These are phyloP conservation scores for Neogobius melanostomus DNA, from an alignment of 2,113 vertebrate genomes.

Conservation along the genomic window DNA sequence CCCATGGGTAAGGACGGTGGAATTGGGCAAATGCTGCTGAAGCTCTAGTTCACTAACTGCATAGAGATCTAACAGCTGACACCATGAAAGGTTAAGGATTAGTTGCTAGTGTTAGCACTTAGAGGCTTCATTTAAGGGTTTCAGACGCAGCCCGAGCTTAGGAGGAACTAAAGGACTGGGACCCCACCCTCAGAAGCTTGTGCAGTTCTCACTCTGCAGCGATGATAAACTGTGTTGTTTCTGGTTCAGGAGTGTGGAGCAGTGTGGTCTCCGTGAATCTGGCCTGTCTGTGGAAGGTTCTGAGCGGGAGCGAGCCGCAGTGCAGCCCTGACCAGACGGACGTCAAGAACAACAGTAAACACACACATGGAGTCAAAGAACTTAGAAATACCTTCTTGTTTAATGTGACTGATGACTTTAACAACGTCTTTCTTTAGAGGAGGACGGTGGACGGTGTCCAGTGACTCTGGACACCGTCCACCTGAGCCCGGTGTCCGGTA, in stretches of 20 bases:
- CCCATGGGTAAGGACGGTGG: too few species aligned
- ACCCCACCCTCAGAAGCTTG: too few species aligned
- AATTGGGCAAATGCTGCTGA: too few species aligned
- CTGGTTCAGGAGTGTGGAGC: conserved; percentile 56
- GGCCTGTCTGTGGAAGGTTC: conserved; percentile 4
- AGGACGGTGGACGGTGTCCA: conserved; percentile 5
- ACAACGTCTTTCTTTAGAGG: conserved; percentile 24
- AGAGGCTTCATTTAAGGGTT: too few species aligned
- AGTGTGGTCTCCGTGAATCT: conserved; percentile 54
- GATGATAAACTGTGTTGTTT: not conserved
- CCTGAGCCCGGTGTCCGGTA: conserved; percentile 52
- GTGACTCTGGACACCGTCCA: conserved; percentile 49
- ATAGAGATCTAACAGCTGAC: too few species aligned
- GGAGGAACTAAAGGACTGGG: too few species aligned
- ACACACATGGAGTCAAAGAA: not conserved
- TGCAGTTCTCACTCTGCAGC: too few species aligned
- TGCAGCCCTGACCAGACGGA: conserved; percentile 17
- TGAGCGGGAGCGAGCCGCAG: conserved; percentile 15
- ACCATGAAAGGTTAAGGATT: too few species aligned
- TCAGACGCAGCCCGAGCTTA: too few species aligned
- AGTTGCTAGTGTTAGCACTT: too few species aligned
- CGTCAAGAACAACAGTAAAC: conserved; percentile 22
- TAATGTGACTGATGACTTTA: too few species aligned
- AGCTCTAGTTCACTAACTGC: too few species aligned
- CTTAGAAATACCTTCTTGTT: not conserved